Percentiles rank a stretch among this genome's conserved stretches.
Conservation (phyloP, 2,797 vertebrate genomes). For the Selene dorsalis region DNA sequence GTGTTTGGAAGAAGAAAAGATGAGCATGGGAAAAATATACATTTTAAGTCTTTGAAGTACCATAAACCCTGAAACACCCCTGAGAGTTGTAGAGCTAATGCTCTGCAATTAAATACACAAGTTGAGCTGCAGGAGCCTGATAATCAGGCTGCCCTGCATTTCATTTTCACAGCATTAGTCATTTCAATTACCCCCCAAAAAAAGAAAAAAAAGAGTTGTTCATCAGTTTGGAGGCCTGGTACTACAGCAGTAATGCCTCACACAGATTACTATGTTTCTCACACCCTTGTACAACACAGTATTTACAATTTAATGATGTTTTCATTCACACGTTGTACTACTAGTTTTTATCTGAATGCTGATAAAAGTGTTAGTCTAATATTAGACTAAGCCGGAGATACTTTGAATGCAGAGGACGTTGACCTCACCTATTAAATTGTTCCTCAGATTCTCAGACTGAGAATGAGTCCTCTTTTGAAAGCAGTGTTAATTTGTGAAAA, state of each 20-base stretch:
- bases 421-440: background rate
- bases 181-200: background rate
- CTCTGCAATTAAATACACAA: background rate
- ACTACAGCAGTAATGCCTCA: background rate
- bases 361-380: background rate
- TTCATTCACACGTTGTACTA: background rate
- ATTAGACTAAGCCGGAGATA: background rate
- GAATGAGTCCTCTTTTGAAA: background rate
- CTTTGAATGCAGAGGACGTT: background rate
- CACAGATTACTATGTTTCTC: background rate
- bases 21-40: background rate
- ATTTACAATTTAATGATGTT: background rate
- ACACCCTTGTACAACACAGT: background rate
- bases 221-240: background rate
- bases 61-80: background rate
- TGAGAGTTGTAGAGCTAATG: background rate
- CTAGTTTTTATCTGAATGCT: background rate
- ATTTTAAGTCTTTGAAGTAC: background rate
- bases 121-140: slow-evolving; percentile 16
- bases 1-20: background rate
- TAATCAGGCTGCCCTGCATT: background rate
- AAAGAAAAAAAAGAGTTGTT: background rate
- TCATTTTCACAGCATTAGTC: background rate
- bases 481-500: background rate
- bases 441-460: background rate